Evolutionary conservation across 2,797 vertebrate species (phyloP).

Genomic region (Spinus olivaceus): DNA sequence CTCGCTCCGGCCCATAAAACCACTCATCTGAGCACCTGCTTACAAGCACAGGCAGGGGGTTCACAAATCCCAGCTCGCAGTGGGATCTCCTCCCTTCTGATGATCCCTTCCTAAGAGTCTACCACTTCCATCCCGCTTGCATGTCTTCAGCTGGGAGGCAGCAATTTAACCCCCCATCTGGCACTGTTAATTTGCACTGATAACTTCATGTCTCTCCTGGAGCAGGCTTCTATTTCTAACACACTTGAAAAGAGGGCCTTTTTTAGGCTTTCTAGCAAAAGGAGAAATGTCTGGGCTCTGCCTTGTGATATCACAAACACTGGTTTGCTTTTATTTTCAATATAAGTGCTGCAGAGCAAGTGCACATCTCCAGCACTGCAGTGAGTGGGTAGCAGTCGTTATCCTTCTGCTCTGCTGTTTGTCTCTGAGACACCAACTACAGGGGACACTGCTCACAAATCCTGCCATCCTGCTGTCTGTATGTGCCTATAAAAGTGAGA

Average conservation of each 20-base stretch:
- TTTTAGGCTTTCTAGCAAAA: neutral
- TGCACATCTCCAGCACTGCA: neutral
- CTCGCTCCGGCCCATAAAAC: neutral
- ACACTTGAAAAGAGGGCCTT: neutral
- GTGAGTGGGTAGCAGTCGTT: neutral
- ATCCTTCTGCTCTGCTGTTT: neutral
- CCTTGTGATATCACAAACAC: neutral
- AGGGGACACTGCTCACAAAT: neutral
- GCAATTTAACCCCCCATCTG: slow-evolving; percentile 34
- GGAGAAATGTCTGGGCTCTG: neutral
- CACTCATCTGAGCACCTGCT: slow-evolving; percentile 1
- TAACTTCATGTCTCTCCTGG: slow-evolving; percentile 22
- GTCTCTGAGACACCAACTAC: neutral
- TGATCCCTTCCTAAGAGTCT: slow-evolving; percentile 10
- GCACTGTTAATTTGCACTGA: neutral
- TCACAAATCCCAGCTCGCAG: neutral
- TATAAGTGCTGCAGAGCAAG: neutral
- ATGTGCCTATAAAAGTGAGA: neutral
- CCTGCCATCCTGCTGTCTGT: neutral
- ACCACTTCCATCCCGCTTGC: neutral
- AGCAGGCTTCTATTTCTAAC: slow-evolving; percentile 25
- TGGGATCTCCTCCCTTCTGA: slow-evolving; percentile 5
- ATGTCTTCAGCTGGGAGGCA: slow-evolving; percentile 35
- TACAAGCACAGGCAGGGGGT: rapidly evolving
- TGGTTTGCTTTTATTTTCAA: neutral